Base-by-base conservation (phyloP, 2,888 invertebrate genomes). In the Choreutis nemorana region DNA sequence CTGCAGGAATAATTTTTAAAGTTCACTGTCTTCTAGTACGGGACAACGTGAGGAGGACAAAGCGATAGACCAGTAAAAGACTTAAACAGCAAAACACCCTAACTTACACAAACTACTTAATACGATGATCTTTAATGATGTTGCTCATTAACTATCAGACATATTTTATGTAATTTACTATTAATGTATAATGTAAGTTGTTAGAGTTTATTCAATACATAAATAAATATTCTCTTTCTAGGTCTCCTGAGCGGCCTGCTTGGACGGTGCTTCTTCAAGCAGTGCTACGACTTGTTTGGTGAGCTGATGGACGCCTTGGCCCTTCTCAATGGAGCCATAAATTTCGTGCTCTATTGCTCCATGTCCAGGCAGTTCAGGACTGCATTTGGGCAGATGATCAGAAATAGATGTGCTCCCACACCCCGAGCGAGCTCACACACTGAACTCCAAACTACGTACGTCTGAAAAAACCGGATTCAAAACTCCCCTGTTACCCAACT, bases 331-430 rank as follows among this genome's bases (percentile, higher is more conserved):
- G 93, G 94, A 1, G 91, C 94, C 4, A 90, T 96, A 41, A 97
- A 96, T 70, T 97, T 97, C 61, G 90, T 96, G 14, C 83, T 97
- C 2, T 97, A 96, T 64, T 96, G 95, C 54, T 84, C 91, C 31
- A 97, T 97, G 96, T 94, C 94, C 33, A 84, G 91, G 33, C 95
- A 95, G 81, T 97, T 97, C 68, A 82, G 97, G 11, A 86, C 85
- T 12, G 89, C 89, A 2, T 92, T 90, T 54, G 83, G 85, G 0
- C 83, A 86, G 45, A 75, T 91, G 40, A 89, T 93, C 55, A 77
- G 83, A 42, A 85, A 83, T 8, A 79, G 77, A 31, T 83, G 86
- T 42, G 72, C 83, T 26, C 42, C 57, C 0, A 45, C 64, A 0
- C 78, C 81, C 0, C 56, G 83, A 1, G 79, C 81, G 0, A 54